Percentiles rank a stretch among this genome's conserved stretches.
phyloP scores from a whole-genome alignment of 2,888 invertebrate genomes.

The Drosophila ustulata region DNA sequence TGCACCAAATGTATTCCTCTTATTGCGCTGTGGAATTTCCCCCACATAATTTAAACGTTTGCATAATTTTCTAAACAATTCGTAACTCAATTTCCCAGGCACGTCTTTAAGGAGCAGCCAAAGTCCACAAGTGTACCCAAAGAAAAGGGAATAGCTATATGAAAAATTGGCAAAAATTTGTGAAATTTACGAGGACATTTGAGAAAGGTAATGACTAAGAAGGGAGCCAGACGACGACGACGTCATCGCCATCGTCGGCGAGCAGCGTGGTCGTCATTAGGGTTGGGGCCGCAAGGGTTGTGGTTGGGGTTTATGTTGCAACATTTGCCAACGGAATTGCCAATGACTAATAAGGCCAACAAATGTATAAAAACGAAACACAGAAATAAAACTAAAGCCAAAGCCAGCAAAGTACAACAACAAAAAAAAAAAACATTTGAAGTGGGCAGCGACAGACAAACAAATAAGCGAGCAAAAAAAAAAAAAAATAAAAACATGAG shows the following conservation, averaged over 20 bases:
- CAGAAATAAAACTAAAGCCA: conserved; percentile 32
- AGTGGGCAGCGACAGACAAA: conserved; percentile 53
- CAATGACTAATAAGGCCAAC: conserved; percentile 67
- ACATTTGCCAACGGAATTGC: conserved; percentile 50
- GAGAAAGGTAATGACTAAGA: conserved; percentile 14
- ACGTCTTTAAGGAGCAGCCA: not conserved
- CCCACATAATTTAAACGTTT: not conserved
- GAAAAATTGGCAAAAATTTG: conserved; percentile 9
- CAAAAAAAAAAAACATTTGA: conserved; percentile 35
- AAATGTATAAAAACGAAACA: conserved; percentile 33
- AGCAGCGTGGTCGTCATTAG: conserved; percentile 1
- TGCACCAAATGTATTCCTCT: too few relatives aligned
- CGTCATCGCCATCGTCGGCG: not conserved
- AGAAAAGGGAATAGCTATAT: not conserved
- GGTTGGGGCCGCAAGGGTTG: not conserved
- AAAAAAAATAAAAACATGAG: conserved; percentile 33
- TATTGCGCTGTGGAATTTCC: not conserved
- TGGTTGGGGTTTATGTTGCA: conserved; percentile 50
- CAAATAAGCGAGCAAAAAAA: conserved; percentile 17
- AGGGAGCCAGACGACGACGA: conserved; percentile 5
- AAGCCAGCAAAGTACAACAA: not conserved
- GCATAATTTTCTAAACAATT: conserved; percentile 3
- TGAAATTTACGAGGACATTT: conserved; percentile 28
- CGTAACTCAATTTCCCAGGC: not conserved
- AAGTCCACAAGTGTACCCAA: not conserved